Percentiles rank a stretch among this genome's conserved stretches.
Conservation (phyloP, 2,797 vertebrate species). For the Denticeps clupeoides region DNA sequence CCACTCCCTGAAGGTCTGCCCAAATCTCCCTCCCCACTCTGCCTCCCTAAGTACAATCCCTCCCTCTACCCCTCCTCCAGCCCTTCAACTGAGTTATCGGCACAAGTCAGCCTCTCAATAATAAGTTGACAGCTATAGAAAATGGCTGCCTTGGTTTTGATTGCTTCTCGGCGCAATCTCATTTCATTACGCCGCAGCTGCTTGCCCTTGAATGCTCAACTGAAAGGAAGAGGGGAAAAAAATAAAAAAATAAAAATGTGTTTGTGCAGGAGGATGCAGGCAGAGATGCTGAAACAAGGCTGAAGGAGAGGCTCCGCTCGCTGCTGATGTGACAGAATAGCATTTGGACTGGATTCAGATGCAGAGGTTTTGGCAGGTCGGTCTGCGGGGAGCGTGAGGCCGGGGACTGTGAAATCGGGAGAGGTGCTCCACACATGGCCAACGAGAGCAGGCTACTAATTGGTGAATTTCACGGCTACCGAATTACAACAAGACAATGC, state of each 20-base stretch:
- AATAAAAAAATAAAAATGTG: slow-evolving; percentile 7
- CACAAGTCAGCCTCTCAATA: slow-evolving; percentile 47
- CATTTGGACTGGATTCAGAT: background rate
- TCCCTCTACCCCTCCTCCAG: slow-evolving; percentile 25
- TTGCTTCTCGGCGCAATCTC: slow-evolving; percentile 50
- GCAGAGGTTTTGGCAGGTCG: background rate
- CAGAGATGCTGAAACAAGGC: slow-evolving; percentile 18
- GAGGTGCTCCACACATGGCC: background rate
- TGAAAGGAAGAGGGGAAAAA: no score
- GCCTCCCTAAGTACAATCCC: slow-evolving; percentile 18
- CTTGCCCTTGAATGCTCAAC: slow-evolving; percentile 33
- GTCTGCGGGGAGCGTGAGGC: background rate
- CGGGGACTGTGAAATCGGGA: background rate
- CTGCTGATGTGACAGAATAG: background rate
- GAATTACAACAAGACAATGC: no score
- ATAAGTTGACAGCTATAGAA: slow-evolving; percentile 68
- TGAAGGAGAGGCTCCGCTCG: slow-evolving; percentile 4
- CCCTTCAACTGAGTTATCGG: slow-evolving; percentile 31
- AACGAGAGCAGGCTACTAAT: background rate
- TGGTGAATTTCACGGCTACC: background rate
- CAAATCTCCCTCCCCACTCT: slow-evolving; percentile 18
- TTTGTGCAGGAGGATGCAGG: slow-evolving; percentile 25
- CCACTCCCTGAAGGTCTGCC: slow-evolving; percentile 30
- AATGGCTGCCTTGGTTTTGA: slow-evolving; percentile 66
- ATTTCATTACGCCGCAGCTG: slow-evolving; percentile 51